These are phyloP conservation scores for Drosophila infuscata DNA, from an alignment of 2,888 invertebrate species.

Conservation along the genomic window DNA sequence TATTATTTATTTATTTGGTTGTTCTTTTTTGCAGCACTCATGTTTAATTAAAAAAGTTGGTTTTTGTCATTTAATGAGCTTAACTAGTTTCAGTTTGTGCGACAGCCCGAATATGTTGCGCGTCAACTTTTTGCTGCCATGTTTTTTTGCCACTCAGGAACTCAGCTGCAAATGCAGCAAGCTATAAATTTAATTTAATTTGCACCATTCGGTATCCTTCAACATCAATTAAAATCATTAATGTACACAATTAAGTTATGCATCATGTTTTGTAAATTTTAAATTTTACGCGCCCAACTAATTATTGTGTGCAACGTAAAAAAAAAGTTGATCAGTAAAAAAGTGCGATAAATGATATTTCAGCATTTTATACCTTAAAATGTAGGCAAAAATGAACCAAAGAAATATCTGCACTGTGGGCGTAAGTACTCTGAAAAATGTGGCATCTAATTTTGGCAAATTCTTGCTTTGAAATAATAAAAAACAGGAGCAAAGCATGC, in stretches of 20 bases:
- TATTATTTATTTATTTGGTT: neutral
- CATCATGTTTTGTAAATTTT: slow-evolving; percentile 33
- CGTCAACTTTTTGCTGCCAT: slow-evolving; percentile 1
- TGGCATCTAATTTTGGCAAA: neutral
- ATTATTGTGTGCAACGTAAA: slow-evolving; percentile 18
- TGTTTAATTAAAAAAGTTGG: slow-evolving; percentile 63
- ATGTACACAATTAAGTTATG: slow-evolving; percentile 53
- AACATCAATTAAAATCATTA: slow-evolving; percentile 49
- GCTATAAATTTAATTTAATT: slow-evolving; percentile 45
- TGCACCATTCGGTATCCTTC: slow-evolving; percentile 34
- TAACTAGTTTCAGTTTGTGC: slow-evolving; percentile 55
- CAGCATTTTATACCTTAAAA: neutral
- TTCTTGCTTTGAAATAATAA: slow-evolving; percentile 30
- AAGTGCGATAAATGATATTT: neutral
- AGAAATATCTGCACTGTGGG: neutral
- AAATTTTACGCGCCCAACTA: slow-evolving; percentile 41
- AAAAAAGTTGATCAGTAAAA: neutral
- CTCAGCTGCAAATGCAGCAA: slow-evolving; percentile 9
- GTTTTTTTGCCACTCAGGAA: neutral
- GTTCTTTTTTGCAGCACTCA: slow-evolving; percentile 3
- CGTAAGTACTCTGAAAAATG: too few relatives aligned
- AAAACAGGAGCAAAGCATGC: slow-evolving; percentile 36
- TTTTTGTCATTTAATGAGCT: slow-evolving; percentile 56
- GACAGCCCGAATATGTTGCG: slow-evolving; percentile 44
- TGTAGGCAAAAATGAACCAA: neutral